Evolutionary conservation across 2,797 vertebrate species (phyloP), one percentile per base, ranked within the genome.

Genomic region (Scleropages formosus): DNA sequence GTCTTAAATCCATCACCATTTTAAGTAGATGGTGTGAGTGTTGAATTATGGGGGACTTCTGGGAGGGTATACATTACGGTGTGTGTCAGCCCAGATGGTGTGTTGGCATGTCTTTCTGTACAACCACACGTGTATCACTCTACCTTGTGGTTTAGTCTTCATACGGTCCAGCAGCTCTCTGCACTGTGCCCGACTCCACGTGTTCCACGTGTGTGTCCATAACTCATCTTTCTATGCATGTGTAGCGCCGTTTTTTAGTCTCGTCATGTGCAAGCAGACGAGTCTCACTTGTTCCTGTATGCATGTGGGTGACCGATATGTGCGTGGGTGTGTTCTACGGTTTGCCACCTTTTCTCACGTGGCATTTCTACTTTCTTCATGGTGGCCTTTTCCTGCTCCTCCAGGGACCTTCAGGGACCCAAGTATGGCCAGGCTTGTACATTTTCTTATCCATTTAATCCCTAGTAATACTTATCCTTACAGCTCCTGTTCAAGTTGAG

Each of bases 341-440:
- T 69, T 39, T 69, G 20, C 81, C 73, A 78, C 10, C 4, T 83
- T 84, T 73, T 84, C 77, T 76, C 20, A 49, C 80, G 67, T 84
- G 66, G 86, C 46, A 31, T 76, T 78, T 86, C 70, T 76, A 83
- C 82, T 83, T 74, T 81, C 83, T 79, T 84, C 78, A 67, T 78
- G 77, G 76, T 81, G 72, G 80, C 79, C 85, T 82, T 84, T 81
- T 65, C 72, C 69, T 81, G 81, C 80, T 80, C 80, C 69, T 27
- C 69, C 88, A 95, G 95, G 94, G 90, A 96, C 94, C 88, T 96
- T 94, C 86, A 93, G 95, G 82, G 95, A 96, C 82, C 94, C 93
- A 89, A 96, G 95, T 96, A 93, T 92, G 95, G 69, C 51, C 13
- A 71, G 15, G 16, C 53, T 56, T 71, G 51, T 31, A 71, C 27